A percentile compares a stretch with the other conserved stretches of the same genome.
These are phyloP conservation scores for Bombus pyrosoma DNA, from an alignment of 1,140 invertebrate genomes.

Conservation along the genomic window DNA sequence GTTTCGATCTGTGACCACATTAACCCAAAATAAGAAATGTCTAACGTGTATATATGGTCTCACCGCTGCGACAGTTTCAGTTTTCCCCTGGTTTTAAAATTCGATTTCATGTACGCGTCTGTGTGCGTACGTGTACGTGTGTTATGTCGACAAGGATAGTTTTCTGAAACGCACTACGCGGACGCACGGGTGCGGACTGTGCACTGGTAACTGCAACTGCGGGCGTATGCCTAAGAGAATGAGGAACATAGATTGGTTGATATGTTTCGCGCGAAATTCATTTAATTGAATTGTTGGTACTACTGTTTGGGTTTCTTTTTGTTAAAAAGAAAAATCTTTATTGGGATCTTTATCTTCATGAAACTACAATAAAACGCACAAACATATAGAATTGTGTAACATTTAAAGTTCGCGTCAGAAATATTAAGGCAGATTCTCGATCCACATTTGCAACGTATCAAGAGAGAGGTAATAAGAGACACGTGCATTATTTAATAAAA, in stretches of 20 bases:
- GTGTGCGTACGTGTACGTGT: background rate
- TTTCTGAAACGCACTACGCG: constrained; percentile 39
- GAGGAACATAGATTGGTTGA: constrained; percentile 9
- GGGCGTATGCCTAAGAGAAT: constrained; percentile 50
- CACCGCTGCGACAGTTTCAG: background rate
- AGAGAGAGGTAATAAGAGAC: background rate
- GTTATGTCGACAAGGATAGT: constrained; percentile 11
- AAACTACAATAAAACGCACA: too few species aligned
- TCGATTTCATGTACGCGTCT: constrained; percentile 20
- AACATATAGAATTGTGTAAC: too few species aligned
- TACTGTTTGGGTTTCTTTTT: background rate
- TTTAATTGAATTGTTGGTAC: background rate
- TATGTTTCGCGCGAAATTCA: constrained; percentile 8
- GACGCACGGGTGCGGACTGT: constrained; percentile 54
- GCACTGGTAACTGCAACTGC: constrained; percentile 52
- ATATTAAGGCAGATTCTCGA: background rate
- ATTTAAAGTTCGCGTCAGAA: background rate
- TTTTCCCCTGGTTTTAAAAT: constrained; percentile 28
- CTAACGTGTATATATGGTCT: background rate
- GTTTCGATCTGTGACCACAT: background rate
- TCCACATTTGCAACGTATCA: background rate
- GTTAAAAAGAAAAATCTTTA: background rate
- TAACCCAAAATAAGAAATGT: background rate
- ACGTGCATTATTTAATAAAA: background rate
- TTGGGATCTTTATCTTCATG: too few species aligned